Evolutionary conservation across 2,113 vertebrate species (phyloP).

Genomic region (Syngnathus typhle): DNA sequence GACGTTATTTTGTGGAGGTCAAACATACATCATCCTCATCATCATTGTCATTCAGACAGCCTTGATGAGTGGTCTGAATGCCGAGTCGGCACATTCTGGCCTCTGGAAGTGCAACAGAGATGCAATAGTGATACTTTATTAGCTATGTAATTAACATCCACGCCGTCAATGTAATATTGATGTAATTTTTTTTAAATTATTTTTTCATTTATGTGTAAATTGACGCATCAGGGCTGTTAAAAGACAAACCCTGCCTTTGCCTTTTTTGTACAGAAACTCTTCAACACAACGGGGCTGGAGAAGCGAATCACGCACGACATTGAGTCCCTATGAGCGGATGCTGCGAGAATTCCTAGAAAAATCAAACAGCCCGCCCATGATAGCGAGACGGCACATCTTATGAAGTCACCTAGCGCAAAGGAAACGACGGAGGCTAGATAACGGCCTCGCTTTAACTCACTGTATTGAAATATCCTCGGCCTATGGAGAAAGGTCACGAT

Average conservation of each 20-base stretch:
- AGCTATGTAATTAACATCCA: neutral
- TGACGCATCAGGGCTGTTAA: too few species aligned
- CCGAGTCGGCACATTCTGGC: neutral
- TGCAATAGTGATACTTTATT: neutral
- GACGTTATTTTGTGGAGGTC: conserved; percentile 3
- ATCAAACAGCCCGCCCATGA: neutral
- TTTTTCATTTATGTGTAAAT: too few species aligned
- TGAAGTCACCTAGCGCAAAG: neutral
- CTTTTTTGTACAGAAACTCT: too few species aligned
- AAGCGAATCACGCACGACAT: neutral
- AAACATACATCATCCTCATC: neutral
- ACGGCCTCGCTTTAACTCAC: neutral
- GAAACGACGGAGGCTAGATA: neutral
- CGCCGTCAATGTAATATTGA: too few species aligned
- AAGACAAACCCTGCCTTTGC: too few species aligned
- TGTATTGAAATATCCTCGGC: neutral
- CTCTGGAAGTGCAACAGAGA: neutral
- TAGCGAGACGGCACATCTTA: neutral
- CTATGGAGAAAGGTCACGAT: conserved; percentile 6
- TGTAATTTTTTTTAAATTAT: too few species aligned
- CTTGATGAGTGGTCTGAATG: neutral
- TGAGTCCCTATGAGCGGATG: neutral
- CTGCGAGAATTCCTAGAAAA: neutral
- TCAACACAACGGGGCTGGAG: too few species aligned
- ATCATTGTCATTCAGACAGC: conserved; percentile 5